These are phyloP conservation scores for Oreamnos americanus DNA, from an alignment of 2,113 vertebrate species.

Conservation along the genomic window DNA sequence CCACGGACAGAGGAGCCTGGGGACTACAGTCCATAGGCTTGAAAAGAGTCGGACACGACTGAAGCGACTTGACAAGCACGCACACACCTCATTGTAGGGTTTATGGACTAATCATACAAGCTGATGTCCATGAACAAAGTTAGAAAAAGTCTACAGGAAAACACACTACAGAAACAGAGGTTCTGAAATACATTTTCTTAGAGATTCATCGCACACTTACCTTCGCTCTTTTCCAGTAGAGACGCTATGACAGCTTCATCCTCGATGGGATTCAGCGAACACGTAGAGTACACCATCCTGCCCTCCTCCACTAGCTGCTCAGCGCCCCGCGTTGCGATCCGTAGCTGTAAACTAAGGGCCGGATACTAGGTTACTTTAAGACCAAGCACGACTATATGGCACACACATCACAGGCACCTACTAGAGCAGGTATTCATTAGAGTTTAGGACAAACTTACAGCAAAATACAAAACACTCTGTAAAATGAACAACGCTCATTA, in stretches of 20 bases:
- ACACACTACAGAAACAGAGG: rapidly evolving
- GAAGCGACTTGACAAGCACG: background rate
- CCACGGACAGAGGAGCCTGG: background rate
- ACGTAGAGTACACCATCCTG: conserved; percentile 98
- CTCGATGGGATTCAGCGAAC: conserved; percentile 95
- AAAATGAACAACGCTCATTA: background rate
- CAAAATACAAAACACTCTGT: background rate
- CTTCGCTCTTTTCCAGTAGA: conserved; percentile 96
- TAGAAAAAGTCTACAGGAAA: background rate
- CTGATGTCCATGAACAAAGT: background rate
- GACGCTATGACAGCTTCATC: conserved; percentile 95
- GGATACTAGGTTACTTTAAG: rapidly evolving
- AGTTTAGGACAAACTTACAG: background rate
- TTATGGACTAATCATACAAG: rapidly evolving
- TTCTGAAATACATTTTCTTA: background rate
- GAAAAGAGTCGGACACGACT: background rate
- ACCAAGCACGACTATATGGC: rapidly evolving
- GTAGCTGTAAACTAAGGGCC: conserved; percentile 89
- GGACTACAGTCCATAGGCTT: background rate
- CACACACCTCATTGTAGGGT: background rate
- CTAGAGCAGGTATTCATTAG: rapidly evolving
- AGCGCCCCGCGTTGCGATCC: conserved; percentile 93
- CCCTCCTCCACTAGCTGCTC: conserved; percentile 96
- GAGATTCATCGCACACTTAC: conserved; percentile 62
- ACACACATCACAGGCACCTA: rapidly evolving